Percentiles rank a stretch among this genome's conserved stretches.
phyloP scores from a whole-genome alignment of 1,140 invertebrate species.

The Andricus grossulariae region DNA sequence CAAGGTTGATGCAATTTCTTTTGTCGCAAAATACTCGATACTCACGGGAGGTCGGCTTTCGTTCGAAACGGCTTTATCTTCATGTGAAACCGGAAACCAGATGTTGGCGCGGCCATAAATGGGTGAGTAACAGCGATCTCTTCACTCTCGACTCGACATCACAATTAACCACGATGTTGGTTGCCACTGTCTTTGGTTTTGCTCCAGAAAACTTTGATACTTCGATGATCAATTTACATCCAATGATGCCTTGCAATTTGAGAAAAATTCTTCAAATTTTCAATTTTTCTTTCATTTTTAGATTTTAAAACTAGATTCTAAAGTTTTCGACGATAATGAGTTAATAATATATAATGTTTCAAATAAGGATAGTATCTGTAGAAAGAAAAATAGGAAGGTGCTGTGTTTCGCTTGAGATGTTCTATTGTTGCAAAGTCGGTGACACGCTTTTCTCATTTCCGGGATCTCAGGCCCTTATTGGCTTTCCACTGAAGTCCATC shows the following conservation, averaged over 20 bases:
- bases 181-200: neutral
- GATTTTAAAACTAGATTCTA: no score
- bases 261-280: neutral
- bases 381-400: no score
- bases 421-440: neutral
- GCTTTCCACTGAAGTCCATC: constrained; percentile 13
- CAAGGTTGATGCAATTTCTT: constrained; percentile 37
- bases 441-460: constrained; percentile 15
- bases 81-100: constrained; percentile 58
- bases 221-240: constrained; percentile 42
- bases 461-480: constrained; percentile 11
- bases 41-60: constrained; percentile 68
- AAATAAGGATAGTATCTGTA: no score
- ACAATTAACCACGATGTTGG: constrained; percentile 43
- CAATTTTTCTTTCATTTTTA: no score
- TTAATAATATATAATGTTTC: no score
- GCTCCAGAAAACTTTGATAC: no score
- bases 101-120: constrained; percentile 62
- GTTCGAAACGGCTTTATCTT: constrained; percentile 67
- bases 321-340: no score
- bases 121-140: constrained; percentile 59
- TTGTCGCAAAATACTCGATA: constrained; percentile 62
- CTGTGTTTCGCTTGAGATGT: no score
- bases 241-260: neutral
- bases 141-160: constrained; percentile 59